Percentiles rank a stretch among this genome's conserved stretches.
These are phyloP conservation scores for Lutjanus campechanus DNA, from an alignment of 2,797 vertebrate genomes.

Conservation along the genomic window DNA sequence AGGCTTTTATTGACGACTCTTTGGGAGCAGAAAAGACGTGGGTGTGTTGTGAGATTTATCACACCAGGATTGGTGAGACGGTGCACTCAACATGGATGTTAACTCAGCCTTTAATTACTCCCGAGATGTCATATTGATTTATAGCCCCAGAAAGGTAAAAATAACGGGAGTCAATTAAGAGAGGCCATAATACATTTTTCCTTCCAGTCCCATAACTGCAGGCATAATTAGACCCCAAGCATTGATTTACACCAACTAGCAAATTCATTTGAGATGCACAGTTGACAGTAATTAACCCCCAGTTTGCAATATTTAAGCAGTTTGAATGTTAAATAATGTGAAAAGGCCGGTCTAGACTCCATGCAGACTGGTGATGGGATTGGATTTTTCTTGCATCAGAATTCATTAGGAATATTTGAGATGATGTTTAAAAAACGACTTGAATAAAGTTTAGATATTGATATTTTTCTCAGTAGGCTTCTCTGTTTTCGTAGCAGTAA, in stretches of 20 bases:
- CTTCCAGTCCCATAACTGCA: slow-evolving; percentile 48
- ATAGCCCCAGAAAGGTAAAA: slow-evolving; percentile 61
- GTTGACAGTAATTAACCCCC: slow-evolving; percentile 69
- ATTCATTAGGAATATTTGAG: neutral
- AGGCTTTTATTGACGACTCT: slow-evolving; percentile 21
- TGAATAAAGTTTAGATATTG: neutral
- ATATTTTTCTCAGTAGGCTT: neutral
- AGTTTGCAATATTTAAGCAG: slow-evolving; percentile 55
- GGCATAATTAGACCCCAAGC: slow-evolving; percentile 68
- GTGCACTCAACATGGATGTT: slow-evolving; percentile 19
- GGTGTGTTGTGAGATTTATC: neutral
- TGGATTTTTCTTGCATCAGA: neutral
- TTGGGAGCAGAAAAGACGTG: neutral
- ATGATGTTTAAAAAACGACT: neutral
- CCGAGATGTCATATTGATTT: slow-evolving; percentile 66
- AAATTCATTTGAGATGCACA: slow-evolving; percentile 58
- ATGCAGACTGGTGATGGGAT: neutral
- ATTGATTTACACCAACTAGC: slow-evolving; percentile 68
- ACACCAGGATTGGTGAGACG: slow-evolving; percentile 12
- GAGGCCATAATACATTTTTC: slow-evolving; percentile 52
- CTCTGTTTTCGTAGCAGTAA: neutral
- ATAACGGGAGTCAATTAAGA: slow-evolving; percentile 59
- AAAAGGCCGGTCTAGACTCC: neutral
- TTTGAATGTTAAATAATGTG: slow-evolving; percentile 40
- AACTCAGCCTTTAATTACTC: slow-evolving; percentile 48